Conservation (phyloP, 2,113 vertebrate species). For the Columbina picui region DNA sequence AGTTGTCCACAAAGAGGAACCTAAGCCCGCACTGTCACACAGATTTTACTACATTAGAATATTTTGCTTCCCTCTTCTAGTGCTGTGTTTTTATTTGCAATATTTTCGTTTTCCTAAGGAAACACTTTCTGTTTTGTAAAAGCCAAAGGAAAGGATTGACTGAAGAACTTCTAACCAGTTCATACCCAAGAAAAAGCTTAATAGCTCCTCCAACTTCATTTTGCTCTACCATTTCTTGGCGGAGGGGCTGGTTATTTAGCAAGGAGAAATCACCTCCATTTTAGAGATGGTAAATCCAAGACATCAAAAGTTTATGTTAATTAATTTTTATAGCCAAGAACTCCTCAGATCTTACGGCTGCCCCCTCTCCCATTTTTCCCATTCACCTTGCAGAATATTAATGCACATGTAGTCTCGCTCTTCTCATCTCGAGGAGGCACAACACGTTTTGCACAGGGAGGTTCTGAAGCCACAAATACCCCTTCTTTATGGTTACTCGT, state of each 20-base stretch:
- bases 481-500: background rate
- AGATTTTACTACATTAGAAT: background rate
- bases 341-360: background rate
- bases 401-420: background rate
- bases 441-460: background rate
- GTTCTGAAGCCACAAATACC: background rate
- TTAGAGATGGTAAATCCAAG: background rate
- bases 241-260: background rate
- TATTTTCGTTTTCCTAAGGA: background rate
- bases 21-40: background rate
- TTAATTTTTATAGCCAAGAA: background rate
- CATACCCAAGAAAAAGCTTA: background rate
- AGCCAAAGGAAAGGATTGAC: background rate
- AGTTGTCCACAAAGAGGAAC: background rate
- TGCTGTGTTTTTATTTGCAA: background rate
- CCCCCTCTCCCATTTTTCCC: background rate
- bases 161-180: background rate
- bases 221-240: background rate
- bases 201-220: background rate
- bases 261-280: background rate
- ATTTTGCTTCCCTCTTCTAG: background rate
- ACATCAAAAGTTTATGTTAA: background rate
- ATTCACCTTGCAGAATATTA: background rate
- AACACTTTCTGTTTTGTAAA: background rate
- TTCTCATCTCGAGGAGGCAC: background rate